Evolutionary conservation across 2,113 vertebrate genomes (phyloP), one percentile per base, ranked within the genome.

Genomic region (Heterocephalus glaber): DNA sequence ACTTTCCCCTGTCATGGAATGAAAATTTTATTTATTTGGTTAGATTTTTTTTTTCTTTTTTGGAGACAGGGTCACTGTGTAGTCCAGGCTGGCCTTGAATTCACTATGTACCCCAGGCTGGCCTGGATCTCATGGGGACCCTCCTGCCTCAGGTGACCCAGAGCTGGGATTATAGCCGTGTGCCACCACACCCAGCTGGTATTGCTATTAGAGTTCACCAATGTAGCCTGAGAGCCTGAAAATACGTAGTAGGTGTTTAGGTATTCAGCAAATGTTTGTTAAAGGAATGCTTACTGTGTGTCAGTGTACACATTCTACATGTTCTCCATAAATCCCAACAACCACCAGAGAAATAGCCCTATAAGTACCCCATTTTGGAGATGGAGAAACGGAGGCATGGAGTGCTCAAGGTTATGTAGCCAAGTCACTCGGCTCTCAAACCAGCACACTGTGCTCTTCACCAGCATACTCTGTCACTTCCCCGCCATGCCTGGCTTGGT

Each of bases 211-310:
- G 7, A 54, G 4, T 66, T 47, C 30, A 60, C 26, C 3, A 13
- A 14, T 35, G 3, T 4, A 12, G 63, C 35, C 88, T 2, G 4
- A 65, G 52, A 14, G 19, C 49, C 66, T 9, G 8, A 58, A 19
- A 13, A 2, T 24, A 0, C 33, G 28, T 0, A 13, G n/a, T 0
- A 52, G 85, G 56, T 22, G 20, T 13, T n/a, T 0, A 52, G 85
- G 56, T 22, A 26, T 13, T n/a, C 58, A 54, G 61, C n/a, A 65
- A 70, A 54, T 35, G 54, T 10, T 26, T 33, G 17, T 66, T 52
- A 35, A 66, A 92, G 49, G 24, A 14, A 33, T 14, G 38, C n/a
- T 26, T 79, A 12, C 30, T 33, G 16, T 5, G 1, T 35, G 17
- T 70, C n/a, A 41, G 24, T 1, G 68, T n/a, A 3, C 41, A 56